phyloP scores from a whole-genome alignment of 2,113 vertebrate genomes.

The Podarcis muralis region DNA sequence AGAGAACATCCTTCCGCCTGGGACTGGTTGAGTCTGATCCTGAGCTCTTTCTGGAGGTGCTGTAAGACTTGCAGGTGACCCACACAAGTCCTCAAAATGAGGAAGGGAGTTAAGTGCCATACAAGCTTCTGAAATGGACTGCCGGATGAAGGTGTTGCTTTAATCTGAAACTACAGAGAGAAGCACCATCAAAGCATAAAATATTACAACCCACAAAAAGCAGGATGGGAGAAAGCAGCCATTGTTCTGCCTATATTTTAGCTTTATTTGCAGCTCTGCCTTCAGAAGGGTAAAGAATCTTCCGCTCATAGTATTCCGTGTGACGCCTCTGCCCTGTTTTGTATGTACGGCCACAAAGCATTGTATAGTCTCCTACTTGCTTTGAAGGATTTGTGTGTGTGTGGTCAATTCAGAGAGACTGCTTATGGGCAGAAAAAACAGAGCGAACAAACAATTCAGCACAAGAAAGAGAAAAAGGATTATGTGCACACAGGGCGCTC shows the following conservation, averaged over 20 bases:
- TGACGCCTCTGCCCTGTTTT: conserved; percentile 8
- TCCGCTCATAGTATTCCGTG: background rate
- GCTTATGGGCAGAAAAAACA: conserved; percentile 15
- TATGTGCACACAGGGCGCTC: background rate
- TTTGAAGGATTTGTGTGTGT: conserved; percentile 20
- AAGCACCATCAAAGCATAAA: background rate
- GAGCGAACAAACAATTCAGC: background rate
- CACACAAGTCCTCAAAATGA: background rate
- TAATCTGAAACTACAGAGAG: conserved; percentile 24
- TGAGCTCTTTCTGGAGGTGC: background rate
- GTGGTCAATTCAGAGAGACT: conserved; percentile 5
- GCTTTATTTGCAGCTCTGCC: background rate
- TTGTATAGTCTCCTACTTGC: background rate
- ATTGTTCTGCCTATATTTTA: conserved; percentile 1
- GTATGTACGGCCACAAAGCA: conserved; percentile 2
- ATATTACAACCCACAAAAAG: background rate
- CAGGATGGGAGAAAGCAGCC: background rate
- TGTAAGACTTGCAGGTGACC: background rate
- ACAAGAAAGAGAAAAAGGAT: conserved; percentile 1
- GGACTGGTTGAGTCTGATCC: background rate
- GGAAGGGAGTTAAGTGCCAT: background rate
- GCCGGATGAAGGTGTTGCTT: background rate
- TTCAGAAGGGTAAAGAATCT: background rate
- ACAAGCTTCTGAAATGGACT: background rate
- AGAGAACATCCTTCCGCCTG: background rate